These are phyloP conservation scores for Crossocerus cetratus DNA, from an alignment of 2,888 invertebrate genomes.

Conservation along the genomic window DNA sequence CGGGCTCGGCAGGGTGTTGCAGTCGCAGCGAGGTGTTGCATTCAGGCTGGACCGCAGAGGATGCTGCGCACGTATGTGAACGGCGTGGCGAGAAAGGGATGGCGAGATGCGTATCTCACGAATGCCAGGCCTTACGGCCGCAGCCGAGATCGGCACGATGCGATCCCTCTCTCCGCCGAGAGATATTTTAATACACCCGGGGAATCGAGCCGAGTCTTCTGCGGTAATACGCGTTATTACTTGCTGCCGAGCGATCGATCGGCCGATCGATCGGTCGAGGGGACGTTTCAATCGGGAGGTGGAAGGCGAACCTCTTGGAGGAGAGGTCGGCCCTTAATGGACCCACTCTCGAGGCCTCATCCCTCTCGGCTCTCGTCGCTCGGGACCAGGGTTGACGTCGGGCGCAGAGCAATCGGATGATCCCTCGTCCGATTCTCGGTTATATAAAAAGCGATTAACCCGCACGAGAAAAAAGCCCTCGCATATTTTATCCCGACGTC, in stretches of 20 bases:
- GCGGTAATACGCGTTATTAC: constrained; percentile 65
- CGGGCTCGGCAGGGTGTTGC: no score
- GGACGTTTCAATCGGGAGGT: constrained; percentile 64
- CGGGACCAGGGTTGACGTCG: constrained; percentile 15
- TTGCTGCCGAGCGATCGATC: constrained; percentile 57
- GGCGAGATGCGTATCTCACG: constrained; percentile 42
- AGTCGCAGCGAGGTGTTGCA: no score
- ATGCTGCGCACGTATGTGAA: neutral
- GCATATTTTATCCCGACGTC: neutral
- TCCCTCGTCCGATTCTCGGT: neutral
- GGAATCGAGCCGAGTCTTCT: constrained; percentile 51
- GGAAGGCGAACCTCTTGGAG: neutral
- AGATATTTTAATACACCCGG: constrained; percentile 56
- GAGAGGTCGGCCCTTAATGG: constrained; percentile 14
- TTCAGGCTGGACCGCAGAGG: no score
- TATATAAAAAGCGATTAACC: constrained; percentile 27
- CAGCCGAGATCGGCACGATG: constrained; percentile 46
- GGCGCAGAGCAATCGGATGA: constrained; percentile 20
- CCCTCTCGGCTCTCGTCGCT: constrained; percentile 20
- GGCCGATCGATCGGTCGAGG: constrained; percentile 53
- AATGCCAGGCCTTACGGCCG: constrained; percentile 16
- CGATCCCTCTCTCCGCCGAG: constrained; percentile 38
- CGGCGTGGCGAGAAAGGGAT: neutral
- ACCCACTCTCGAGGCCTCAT: constrained; percentile 15
- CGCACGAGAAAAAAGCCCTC: neutral